Conservation (phyloP, 2,888 invertebrate genomes). For the Deilephila porcellus region DNA sequence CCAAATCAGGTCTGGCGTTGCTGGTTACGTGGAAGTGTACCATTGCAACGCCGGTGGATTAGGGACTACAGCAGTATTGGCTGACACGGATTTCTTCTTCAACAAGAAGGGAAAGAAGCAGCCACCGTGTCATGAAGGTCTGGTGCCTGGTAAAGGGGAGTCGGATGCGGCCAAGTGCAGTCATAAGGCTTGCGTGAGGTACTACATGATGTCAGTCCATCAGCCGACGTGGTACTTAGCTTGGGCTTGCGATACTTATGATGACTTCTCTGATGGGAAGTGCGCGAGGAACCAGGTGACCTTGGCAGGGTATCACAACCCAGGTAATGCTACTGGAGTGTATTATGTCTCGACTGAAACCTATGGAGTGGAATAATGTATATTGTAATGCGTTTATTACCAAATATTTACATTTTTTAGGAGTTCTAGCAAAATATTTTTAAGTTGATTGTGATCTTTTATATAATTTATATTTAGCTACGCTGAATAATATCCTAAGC, state of each 20-base stretch:
- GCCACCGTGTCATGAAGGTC: slow-evolving; percentile 76
- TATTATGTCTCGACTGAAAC: slow-evolving; percentile 72
- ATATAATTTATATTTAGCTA: too few relatives aligned
- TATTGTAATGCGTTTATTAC: too few relatives aligned
- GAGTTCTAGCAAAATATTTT: too few relatives aligned
- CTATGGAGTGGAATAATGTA: slow-evolving; percentile 51
- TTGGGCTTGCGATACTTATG: slow-evolving; percentile 69
- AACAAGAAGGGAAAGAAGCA: slow-evolving; percentile 85
- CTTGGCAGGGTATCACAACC: slow-evolving; percentile 73
- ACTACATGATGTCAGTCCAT: slow-evolving; percentile 67
- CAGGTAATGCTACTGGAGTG: slow-evolving; percentile 74
- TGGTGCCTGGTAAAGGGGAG: slow-evolving; percentile 68
- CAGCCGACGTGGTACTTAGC: slow-evolving; percentile 66
- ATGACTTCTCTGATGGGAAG: slow-evolving; percentile 61
- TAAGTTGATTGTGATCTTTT: too few relatives aligned
- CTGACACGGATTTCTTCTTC: slow-evolving; percentile 85
- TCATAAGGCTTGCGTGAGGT: slow-evolving; percentile 72
- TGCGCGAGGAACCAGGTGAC: slow-evolving; percentile 70
- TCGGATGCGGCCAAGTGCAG: slow-evolving; percentile 75
- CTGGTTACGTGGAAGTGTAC: slow-evolving; percentile 84
- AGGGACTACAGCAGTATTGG: slow-evolving; percentile 79
- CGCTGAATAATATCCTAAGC: too few relatives aligned
- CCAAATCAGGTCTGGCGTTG: slow-evolving; percentile 82
- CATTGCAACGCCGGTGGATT: slow-evolving; percentile 85
- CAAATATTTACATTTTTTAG: too few relatives aligned